These are phyloP conservation scores for Chelon auratus DNA, from an alignment of 2,797 vertebrate species.

Conservation along the genomic window DNA sequence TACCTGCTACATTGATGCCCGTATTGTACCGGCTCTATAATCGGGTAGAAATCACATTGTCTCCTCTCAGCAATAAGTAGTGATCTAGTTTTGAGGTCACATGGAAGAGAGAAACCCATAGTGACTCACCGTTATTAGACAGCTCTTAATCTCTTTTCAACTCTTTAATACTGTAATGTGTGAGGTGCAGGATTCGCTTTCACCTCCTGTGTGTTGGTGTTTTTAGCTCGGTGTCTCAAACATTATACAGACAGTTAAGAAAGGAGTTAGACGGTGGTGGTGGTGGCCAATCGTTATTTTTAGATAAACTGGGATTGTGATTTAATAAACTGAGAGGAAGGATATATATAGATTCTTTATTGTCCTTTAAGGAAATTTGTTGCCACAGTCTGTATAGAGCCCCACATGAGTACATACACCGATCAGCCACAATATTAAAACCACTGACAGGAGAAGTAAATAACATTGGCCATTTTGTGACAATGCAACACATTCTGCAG, in stretches of 20 bases:
- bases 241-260: background rate
- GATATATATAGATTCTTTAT: background rate
- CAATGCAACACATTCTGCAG: no score
- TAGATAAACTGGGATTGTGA: no score
- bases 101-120: background rate
- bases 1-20: constrained; percentile 17
- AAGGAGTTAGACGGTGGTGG: no score
- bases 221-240: background rate
- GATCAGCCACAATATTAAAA: no score
- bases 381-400: no score
- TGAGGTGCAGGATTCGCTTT: background rate
- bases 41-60: constrained; percentile 41
- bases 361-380: no score
- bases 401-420: no score
- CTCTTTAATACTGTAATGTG: background rate
- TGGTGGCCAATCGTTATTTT: no score
- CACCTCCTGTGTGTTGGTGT: background rate
- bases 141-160: constrained; percentile 11
- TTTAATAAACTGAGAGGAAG: background rate
- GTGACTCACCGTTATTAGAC: background rate
- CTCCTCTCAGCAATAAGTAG: constrained; percentile 41
- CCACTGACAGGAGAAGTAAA: no score
- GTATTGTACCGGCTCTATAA: constrained; percentile 21
- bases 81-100: constrained; percentile 43
- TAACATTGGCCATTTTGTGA: no score